phyloP scores from a whole-genome alignment of 2,113 vertebrate species.

The Nyctereutes procyonoides region DNA sequence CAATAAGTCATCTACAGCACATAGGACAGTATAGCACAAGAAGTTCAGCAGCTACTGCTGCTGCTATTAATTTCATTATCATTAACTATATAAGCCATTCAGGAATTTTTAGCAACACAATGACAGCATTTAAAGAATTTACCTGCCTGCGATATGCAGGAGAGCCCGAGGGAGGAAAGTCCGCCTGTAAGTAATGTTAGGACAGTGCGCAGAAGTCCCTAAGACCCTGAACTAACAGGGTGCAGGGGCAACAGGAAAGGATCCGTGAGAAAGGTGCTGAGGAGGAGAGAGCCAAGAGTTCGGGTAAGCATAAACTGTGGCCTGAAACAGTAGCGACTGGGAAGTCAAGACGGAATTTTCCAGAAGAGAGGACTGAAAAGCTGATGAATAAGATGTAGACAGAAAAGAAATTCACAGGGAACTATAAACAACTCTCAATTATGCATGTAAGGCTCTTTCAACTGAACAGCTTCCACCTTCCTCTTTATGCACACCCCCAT shows the following conservation, averaged over 20 bases:
- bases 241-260: background rate
- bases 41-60: background rate
- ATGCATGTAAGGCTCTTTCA: background rate
- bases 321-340: background rate
- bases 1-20: background rate
- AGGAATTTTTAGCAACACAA: background rate
- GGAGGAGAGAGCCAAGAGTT: background rate
- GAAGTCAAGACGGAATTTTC: constrained; percentile 39
- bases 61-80: background rate
- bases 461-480: background rate
- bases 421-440: constrained; percentile 24
- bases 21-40: background rate
- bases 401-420: background rate
- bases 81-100: background rate
- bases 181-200: background rate
- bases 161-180: background rate
- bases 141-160: background rate
- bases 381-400: background rate
- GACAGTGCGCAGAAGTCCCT: background rate
- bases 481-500: background rate
- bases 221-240: background rate
- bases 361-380: background rate
- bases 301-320: background rate
- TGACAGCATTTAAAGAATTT: background rate
- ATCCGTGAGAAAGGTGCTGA: background rate